Percentiles rank a stretch among this genome's conserved stretches.
phyloP scores from a whole-genome alignment of 2,113 vertebrate genomes.

The Enhydra lutris region DNA sequence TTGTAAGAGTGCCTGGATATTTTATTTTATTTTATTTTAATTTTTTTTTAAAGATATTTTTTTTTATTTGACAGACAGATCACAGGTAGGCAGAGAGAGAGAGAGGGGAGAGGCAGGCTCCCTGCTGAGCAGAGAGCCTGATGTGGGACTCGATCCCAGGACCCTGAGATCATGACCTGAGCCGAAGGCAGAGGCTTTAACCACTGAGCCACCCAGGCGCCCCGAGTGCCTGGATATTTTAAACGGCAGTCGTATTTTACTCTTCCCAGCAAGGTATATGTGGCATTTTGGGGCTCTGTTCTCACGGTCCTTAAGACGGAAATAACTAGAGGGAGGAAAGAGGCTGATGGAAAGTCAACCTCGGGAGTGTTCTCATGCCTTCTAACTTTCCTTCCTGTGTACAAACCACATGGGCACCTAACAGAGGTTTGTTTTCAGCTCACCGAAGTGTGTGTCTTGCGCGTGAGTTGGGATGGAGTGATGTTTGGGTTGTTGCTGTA shows the following conservation, averaged over 20 bases:
- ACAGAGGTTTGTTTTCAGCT: background rate
- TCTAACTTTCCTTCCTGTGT: background rate
- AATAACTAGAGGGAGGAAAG: background rate
- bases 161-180: too few species aligned
- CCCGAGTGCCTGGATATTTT: background rate
- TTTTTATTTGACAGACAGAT: too few species aligned
- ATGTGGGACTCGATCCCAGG: too few species aligned
- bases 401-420: background rate
- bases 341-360: background rate
- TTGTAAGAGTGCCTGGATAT: background rate
- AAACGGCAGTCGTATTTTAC: background rate
- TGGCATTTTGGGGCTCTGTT: constrained; percentile 2
- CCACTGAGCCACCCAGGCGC: too few species aligned
- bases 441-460: background rate
- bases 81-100: too few species aligned
- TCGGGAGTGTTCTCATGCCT: background rate
- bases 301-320: constrained; percentile 23
- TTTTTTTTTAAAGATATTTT: too few species aligned
- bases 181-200: too few species aligned
- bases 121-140: too few species aligned
- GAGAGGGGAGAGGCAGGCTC: too few species aligned
- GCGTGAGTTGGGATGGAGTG: background rate
- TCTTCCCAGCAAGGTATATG: background rate
- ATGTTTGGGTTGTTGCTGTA: background rate
- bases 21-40: background rate